phyloP scores from a whole-genome alignment of 2,888 invertebrate genomes.

The Pterostichus madidus region DNA sequence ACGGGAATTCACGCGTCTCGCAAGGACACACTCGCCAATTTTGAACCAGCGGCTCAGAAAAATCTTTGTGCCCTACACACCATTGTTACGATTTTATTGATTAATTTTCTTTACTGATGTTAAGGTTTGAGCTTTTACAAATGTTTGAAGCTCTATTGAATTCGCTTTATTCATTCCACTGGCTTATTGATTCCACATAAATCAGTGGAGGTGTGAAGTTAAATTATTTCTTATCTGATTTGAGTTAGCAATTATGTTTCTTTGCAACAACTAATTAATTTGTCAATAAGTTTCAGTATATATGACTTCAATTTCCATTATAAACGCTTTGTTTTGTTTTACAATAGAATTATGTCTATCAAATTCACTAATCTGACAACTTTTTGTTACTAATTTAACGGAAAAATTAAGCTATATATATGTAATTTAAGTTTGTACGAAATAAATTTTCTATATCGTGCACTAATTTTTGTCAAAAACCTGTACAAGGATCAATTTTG shows the following conservation, averaged over 20 bases:
- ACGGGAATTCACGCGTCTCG: slow-evolving; percentile 20
- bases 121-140: not conserved
- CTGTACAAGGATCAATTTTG: no score
- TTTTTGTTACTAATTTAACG: no score
- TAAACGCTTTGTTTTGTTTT: no score
- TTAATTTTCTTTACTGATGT: slow-evolving; percentile 40
- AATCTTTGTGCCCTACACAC: not conserved
- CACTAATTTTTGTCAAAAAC: no score
- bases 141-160: slow-evolving; percentile 25
- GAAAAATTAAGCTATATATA: no score
- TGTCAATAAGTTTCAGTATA: not conserved
- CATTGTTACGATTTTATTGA: slow-evolving; percentile 35
- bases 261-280: slow-evolving; percentile 12
- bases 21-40: slow-evolving; percentile 21
- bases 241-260: slow-evolving; percentile 26
- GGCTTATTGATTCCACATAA: slow-evolving; percentile 16
- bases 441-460: no score
- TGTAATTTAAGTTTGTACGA: no score
- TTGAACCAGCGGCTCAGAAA: slow-evolving; percentile 43
- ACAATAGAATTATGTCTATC: no score
- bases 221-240: slow-evolving; percentile 37
- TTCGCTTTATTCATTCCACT: slow-evolving; percentile 1
- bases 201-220: not conserved
- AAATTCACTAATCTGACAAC: no score
- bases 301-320: not conserved